phyloP scores from a whole-genome alignment of 2,113 vertebrate genomes.

The Psephotus haematonotus region DNA sequence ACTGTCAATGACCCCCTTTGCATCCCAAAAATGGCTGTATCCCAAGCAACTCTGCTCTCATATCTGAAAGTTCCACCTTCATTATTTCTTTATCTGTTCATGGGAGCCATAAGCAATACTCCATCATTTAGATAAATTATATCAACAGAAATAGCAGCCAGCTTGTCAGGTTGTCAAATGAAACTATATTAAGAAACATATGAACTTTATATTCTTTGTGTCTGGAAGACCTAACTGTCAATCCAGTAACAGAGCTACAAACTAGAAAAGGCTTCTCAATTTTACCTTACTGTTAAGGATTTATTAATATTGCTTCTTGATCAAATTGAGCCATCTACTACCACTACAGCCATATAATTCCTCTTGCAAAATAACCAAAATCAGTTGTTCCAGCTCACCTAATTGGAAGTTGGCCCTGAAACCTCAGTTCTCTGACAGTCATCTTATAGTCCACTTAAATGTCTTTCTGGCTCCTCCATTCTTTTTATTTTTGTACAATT shows the following conservation, averaged over 20 bases:
- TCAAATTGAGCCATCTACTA: not conserved
- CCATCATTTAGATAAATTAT: not conserved
- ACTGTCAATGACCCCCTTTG: fast-evolving
- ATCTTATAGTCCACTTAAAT: not conserved
- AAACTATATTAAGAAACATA: not conserved
- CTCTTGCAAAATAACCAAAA: not conserved
- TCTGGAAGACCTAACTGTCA: not conserved
- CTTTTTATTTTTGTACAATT: not conserved
- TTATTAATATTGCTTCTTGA: not conserved
- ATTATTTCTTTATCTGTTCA: not conserved
- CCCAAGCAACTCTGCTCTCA: not conserved
- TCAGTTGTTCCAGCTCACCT: not conserved
- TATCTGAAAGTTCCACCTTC: not conserved
- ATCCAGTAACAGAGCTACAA: not conserved
- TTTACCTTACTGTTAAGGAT: not conserved
- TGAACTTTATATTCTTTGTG: not conserved
- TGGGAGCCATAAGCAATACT: not conserved
- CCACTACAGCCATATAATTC: not conserved
- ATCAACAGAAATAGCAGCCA: not conserved
- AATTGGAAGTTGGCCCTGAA: not conserved
- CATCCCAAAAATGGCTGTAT: not conserved
- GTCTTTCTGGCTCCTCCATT: not conserved
- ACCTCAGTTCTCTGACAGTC: not conserved
- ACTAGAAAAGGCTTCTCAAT: not conserved
- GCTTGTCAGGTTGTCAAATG: not conserved